Percentiles rank a stretch among this genome's conserved stretches.
Evolutionary conservation across 64 coral and sea anemone species (phyloP).

Genomic region (Orbicella faveolata): DNA sequence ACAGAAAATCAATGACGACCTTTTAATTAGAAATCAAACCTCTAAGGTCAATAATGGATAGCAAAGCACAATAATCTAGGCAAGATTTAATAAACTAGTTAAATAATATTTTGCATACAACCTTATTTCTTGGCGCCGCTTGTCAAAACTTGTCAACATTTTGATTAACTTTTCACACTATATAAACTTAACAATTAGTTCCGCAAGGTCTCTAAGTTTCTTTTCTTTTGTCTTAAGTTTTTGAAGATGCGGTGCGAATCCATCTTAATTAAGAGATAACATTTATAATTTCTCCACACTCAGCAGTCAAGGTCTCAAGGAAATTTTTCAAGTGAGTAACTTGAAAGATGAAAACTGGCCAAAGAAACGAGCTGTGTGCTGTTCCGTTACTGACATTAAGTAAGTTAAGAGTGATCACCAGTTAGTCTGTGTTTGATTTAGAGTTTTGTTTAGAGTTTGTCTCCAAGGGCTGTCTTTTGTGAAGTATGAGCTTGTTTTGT

Average conservation of each 20-base stretch:
- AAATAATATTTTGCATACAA: background rate
- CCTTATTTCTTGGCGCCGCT: background rate
- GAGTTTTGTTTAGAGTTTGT: background rate
- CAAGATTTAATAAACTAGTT: slow-evolving; percentile 4
- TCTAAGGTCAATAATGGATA: background rate
- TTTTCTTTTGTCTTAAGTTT: background rate
- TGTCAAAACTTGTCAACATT: slow-evolving; percentile 2
- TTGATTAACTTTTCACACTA: slow-evolving; percentile 17
- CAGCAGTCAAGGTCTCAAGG: background rate
- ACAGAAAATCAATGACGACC: background rate
- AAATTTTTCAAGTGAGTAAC: background rate
- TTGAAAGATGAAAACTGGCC: background rate
- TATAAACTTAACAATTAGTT: slow-evolving; percentile 10
- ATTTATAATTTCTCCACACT: background rate
- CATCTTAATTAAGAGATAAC: background rate
- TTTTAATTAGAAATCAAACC: slow-evolving; percentile 12
- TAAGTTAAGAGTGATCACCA: background rate
- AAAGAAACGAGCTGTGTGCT: background rate
- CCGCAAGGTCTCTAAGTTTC: background rate
- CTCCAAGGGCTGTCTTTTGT: background rate
- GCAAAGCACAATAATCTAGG: background rate
- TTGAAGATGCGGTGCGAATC: background rate
- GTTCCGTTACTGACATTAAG: background rate
- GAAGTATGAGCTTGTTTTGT: background rate
- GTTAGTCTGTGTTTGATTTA: background rate